These are phyloP conservation scores for Zosterops japonicus DNA, from an alignment of 2,113 vertebrate species.

Conservation along the genomic window DNA sequence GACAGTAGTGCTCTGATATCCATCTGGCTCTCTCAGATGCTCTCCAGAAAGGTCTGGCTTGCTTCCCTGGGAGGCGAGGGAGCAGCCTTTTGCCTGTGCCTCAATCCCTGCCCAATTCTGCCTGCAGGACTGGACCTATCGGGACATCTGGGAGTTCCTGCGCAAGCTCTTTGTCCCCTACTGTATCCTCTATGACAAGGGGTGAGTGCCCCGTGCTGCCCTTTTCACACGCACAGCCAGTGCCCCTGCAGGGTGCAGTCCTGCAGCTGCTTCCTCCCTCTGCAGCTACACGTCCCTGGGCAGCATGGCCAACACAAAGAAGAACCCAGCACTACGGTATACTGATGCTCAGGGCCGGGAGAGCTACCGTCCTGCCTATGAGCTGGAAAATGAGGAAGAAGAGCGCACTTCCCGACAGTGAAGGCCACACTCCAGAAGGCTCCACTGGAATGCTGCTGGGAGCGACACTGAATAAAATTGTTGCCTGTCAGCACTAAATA, in stretches of 20 bases:
- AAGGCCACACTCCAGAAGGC: neutral
- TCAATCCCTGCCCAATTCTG: neutral
- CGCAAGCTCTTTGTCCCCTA: conserved; percentile 90
- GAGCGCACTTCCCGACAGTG: conserved; percentile 86
- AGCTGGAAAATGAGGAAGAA: conserved; percentile 88
- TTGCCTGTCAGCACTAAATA: neutral
- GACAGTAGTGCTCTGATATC: neutral
- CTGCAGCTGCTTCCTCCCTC: neutral
- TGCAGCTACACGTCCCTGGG: conserved; percentile 93
- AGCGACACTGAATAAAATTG: neutral
- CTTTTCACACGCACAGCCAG: rapidly evolving
- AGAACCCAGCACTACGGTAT: conserved; percentile 80
- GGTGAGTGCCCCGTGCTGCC: conserved; percentile 73
- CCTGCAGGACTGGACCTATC: conserved; percentile 92
- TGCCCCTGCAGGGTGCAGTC: neutral
- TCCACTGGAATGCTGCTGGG: neutral
- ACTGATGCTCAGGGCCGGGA: conserved; percentile 74
- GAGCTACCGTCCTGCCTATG: conserved; percentile 84
- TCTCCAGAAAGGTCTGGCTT: neutral
- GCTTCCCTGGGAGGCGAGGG: neutral
- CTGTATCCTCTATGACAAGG: conserved; percentile 94
- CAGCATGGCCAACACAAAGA: conserved; percentile 86
- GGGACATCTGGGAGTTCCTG: conserved; percentile 94
- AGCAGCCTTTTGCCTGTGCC: neutral
- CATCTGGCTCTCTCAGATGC: neutral